Percentiles rank a stretch among this genome's conserved stretches.
Conservation (phyloP, 1,140 invertebrate species). For the Acromyrmex echinatior region DNA sequence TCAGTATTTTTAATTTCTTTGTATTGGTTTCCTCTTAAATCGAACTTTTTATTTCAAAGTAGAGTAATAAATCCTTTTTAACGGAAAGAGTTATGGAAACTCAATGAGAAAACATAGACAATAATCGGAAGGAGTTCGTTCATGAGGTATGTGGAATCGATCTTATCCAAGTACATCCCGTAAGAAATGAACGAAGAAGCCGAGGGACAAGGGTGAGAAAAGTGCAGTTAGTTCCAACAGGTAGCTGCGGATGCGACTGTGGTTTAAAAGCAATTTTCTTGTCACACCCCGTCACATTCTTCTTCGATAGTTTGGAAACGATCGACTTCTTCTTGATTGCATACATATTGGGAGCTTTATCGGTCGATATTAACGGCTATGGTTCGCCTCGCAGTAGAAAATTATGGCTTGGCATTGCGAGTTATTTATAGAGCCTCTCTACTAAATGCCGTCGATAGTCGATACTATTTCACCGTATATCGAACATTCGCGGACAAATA, state of each 20-base stretch:
- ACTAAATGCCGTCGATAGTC: slow-evolving; percentile 40
- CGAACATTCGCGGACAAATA: background rate
- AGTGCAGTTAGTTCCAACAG: slow-evolving; percentile 61
- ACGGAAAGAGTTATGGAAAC: slow-evolving; percentile 28
- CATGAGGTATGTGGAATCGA: slow-evolving; percentile 55
- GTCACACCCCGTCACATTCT: slow-evolving; percentile 63
- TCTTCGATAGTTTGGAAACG: slow-evolving; percentile 53
- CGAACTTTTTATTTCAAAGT: slow-evolving; percentile 19
- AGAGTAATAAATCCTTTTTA: slow-evolving; percentile 39
- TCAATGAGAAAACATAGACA: slow-evolving; percentile 44
- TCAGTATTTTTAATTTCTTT: slow-evolving; percentile 9
- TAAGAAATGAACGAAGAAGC: slow-evolving; percentile 55
- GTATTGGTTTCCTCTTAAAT: background rate
- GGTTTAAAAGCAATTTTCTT: slow-evolving; percentile 65
- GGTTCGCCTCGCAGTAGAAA: slow-evolving; percentile 24
- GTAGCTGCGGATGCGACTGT: slow-evolving; percentile 59
- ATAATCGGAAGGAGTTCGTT: slow-evolving; percentile 7
- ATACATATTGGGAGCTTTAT: slow-evolving; percentile 61
- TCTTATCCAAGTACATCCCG: slow-evolving; percentile 41
- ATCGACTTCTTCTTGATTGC: slow-evolving; percentile 63
- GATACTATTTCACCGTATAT: slow-evolving; percentile 34
- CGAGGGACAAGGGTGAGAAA: slow-evolving; percentile 53
- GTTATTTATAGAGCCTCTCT: slow-evolving; percentile 42
- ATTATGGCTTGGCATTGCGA: slow-evolving; percentile 54
- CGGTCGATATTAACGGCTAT: slow-evolving; percentile 56